A percentile compares a stretch with the other conserved stretches of the same genome.
Conservation (phyloP, 2,888 invertebrate species). For the Sphinx pinastri region DNA sequence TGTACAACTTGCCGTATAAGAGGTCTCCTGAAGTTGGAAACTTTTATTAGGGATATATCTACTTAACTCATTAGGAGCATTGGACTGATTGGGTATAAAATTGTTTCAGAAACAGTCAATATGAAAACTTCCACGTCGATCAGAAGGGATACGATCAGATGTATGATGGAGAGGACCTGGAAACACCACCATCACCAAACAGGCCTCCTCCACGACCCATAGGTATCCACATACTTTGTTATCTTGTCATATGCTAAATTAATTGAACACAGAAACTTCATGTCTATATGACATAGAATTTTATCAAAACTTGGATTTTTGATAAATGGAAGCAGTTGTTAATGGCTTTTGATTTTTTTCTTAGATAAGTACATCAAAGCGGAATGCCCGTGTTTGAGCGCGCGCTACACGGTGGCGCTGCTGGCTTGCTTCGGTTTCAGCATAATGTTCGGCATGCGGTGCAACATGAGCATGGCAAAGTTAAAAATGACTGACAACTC, state of each 20-base stretch:
- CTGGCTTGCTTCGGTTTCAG: conserved; percentile 95
- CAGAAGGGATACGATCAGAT: conserved; percentile 84
- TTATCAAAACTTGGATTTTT: too few species aligned
- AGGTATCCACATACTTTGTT: conserved; percentile 50
- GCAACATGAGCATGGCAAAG: conserved; percentile 99
- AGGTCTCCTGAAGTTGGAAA: too few species aligned
- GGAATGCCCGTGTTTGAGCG: conserved; percentile 93
- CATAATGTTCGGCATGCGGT: conserved; percentile 98
- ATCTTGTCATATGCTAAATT: too few species aligned
- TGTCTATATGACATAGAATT: too few species aligned
- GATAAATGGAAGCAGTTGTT: not conserved
- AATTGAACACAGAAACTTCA: too few species aligned
- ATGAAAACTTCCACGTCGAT: conserved; percentile 87
- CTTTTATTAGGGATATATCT: too few species aligned
- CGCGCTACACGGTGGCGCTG: conserved; percentile 94
- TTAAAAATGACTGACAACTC: conserved; percentile 88
- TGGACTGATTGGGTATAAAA: not conserved
- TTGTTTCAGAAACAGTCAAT: conserved; percentile 84
- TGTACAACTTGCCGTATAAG: too few species aligned
- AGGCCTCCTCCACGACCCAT: conserved; percentile 93
- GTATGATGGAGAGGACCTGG: conserved; percentile 88
- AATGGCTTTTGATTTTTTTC: not conserved
- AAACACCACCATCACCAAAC: conserved; percentile 92
- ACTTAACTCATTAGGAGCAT: too few species aligned
- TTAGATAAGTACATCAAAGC: conserved; percentile 93